phyloP scores from a whole-genome alignment of 2,888 invertebrate genomes.

The Ophion obscuratus region DNA sequence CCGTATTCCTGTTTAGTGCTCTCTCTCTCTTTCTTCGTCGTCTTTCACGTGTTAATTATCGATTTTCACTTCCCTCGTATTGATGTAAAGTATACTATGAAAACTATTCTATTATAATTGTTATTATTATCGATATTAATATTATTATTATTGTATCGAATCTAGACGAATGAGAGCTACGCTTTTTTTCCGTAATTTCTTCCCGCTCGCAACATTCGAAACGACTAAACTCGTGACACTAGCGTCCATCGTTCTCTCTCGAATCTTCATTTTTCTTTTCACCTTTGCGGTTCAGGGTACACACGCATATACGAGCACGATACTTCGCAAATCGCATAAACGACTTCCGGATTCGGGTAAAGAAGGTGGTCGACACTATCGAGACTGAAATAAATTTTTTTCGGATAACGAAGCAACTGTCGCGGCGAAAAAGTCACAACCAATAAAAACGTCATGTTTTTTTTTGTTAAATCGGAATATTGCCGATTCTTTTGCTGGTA shows the following conservation, averaged over 20 bases:
- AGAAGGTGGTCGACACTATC: background rate
- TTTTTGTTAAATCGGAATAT: slow-evolving; percentile 17
- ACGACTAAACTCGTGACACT: slow-evolving; percentile 48
- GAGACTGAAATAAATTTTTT: slow-evolving; percentile 3
- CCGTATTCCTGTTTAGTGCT: slow-evolving; percentile 20
- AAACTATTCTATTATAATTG: slow-evolving; percentile 45
- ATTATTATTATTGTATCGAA: slow-evolving; percentile 36
- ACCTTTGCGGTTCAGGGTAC: slow-evolving; percentile 58
- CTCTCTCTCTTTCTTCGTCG: slow-evolving; percentile 27
- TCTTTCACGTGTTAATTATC: slow-evolving; percentile 35
- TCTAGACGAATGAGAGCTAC: slow-evolving; percentile 25
- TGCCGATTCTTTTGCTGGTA: slow-evolving; percentile 9
- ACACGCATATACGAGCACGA: slow-evolving; percentile 24
- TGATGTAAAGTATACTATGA: slow-evolving; percentile 39
- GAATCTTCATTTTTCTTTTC: background rate
- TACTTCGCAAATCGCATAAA: slow-evolving; percentile 43
- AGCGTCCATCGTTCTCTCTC: slow-evolving; percentile 15
- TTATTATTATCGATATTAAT: slow-evolving; percentile 23
- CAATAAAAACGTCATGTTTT: background rate
- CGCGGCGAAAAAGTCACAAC: background rate
- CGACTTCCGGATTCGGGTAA: background rate
- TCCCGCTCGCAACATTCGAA: slow-evolving; percentile 54
- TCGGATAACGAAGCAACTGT: too few species aligned
- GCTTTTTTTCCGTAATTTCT: slow-evolving; percentile 18
- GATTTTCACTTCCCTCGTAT: slow-evolving; percentile 18